Conservation (phyloP, 23 tunicate species). For the Styela clava region DNA sequence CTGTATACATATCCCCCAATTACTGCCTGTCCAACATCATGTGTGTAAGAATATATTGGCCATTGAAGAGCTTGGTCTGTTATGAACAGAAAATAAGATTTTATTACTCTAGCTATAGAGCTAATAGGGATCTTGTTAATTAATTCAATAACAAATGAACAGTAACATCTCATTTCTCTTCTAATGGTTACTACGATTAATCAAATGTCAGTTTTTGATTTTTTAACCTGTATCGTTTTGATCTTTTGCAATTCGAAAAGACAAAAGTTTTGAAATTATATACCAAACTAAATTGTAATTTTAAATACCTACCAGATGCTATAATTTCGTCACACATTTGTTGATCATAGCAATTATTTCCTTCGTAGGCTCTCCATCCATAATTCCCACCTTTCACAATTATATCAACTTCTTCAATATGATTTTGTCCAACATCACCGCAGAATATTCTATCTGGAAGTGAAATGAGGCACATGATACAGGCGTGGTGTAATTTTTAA, state of each 20-base stretch:
- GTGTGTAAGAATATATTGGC: conserved; percentile 50
- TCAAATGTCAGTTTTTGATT: too few relatives aligned
- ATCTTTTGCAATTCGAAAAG: too few relatives aligned
- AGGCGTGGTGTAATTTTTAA: background rate
- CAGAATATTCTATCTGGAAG: conserved; percentile 54
- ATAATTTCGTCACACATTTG: background rate
- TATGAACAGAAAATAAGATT: background rate
- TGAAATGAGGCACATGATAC: conserved; percentile 27
- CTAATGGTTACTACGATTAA: too few relatives aligned
- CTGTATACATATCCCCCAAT: conserved; percentile 78
- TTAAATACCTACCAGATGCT: background rate
- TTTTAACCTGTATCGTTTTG: too few relatives aligned
- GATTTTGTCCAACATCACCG: conserved; percentile 84
- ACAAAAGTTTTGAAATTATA: too few relatives aligned
- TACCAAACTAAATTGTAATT: too few relatives aligned
- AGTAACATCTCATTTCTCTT: too few relatives aligned
- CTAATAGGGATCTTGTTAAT: too few relatives aligned
- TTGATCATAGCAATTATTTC: conserved; percentile 44
- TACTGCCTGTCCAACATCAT: conserved; percentile 43
- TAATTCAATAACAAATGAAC: too few relatives aligned
- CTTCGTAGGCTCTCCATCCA: conserved; percentile 84
- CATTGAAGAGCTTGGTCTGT: conserved; percentile 29
- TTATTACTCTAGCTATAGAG: too few relatives aligned
- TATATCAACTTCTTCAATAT: conserved; percentile 71
- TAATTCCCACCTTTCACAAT: conserved; percentile 63